phyloP scores from a whole-genome alignment of 2,113 vertebrate genomes.

The Peromyscus polionotus region DNA sequence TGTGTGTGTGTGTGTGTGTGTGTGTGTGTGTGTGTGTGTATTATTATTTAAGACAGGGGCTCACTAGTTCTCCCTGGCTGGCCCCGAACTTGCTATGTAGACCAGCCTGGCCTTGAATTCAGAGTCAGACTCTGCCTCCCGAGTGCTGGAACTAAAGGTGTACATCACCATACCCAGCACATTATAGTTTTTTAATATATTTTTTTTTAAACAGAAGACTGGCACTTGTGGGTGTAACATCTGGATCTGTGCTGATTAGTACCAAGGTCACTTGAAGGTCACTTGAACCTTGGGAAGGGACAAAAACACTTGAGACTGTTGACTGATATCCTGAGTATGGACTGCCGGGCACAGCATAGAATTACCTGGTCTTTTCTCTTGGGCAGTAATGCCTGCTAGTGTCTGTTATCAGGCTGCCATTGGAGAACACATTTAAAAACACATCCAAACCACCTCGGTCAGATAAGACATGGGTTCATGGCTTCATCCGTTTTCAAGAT shows the following conservation, averaged over 20 bases:
- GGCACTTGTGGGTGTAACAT: background rate
- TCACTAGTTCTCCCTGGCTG: background rate
- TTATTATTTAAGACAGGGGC: background rate
- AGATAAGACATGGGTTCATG: background rate
- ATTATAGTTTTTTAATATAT: background rate
- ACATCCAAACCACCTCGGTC: background rate
- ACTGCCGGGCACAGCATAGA: no score
- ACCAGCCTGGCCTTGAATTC: background rate
- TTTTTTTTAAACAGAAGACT: background rate
- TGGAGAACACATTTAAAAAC: background rate
- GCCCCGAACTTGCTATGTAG: background rate
- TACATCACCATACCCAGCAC: background rate
- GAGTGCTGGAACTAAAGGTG: background rate
- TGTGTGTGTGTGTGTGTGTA: no score
- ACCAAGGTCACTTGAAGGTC: background rate
- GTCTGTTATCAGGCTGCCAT: background rate
- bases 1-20: no score
- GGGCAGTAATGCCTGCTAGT: no score
- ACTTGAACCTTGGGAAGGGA: background rate
- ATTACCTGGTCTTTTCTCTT: background rate
- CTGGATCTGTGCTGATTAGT: background rate
- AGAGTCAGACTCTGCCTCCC: background rate
- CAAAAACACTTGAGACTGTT: background rate
- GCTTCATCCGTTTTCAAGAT: background rate
- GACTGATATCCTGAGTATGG: background rate